Percentiles rank a stretch among this genome's conserved stretches.
phyloP scores from a whole-genome alignment of 2,113 vertebrate genomes.

The Aphyosemion australe region DNA sequence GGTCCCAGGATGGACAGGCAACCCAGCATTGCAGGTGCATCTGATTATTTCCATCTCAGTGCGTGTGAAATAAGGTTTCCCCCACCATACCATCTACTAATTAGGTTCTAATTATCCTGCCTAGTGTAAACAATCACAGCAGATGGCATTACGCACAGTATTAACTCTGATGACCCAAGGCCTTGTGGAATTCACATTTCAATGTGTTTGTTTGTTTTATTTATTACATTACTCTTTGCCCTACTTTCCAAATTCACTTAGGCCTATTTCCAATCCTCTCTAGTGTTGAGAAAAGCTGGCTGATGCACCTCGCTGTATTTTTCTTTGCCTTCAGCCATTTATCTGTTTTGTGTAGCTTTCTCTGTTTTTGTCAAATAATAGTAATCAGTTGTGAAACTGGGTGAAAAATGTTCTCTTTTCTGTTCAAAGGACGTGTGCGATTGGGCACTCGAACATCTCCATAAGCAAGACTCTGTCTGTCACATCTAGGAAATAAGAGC shows the following conservation, averaged over 20 bases:
- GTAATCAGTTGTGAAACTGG: slow-evolving; percentile 54
- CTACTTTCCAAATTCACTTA: slow-evolving; percentile 81
- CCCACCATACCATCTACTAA: slow-evolving; percentile 86
- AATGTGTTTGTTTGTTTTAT: slow-evolving; percentile 79
- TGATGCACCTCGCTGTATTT: slow-evolving; percentile 11
- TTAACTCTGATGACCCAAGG: slow-evolving; percentile 87
- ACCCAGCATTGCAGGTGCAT: slow-evolving; percentile 54
- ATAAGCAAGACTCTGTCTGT: slow-evolving; percentile 37
- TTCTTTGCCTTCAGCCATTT: slow-evolving; percentile 46
- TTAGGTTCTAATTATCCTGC: slow-evolving; percentile 95
- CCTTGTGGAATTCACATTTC: slow-evolving; percentile 82
- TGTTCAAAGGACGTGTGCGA: slow-evolving; percentile 40
- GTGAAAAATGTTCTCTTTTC: not conserved
- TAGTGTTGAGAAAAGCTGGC: slow-evolving; percentile 56
- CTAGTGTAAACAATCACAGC: slow-evolving; percentile 93
- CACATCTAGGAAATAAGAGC: slow-evolving; percentile 54
- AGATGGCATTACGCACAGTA: slow-evolving; percentile 87
- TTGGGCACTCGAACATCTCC: slow-evolving; percentile 39
- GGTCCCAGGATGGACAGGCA: slow-evolving; percentile 54
- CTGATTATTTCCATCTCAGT: slow-evolving; percentile 61
- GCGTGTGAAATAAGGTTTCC: slow-evolving; percentile 70
- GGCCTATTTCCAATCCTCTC: slow-evolving; percentile 69
- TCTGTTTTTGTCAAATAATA: slow-evolving; percentile 24
- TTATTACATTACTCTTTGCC: slow-evolving; percentile 80
- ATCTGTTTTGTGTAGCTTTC: slow-evolving; percentile 37